Evolutionary conservation across 2,113 vertebrate genomes (phyloP), one percentile per base, ranked within the genome.

Genomic region (Crotalus helleri): DNA sequence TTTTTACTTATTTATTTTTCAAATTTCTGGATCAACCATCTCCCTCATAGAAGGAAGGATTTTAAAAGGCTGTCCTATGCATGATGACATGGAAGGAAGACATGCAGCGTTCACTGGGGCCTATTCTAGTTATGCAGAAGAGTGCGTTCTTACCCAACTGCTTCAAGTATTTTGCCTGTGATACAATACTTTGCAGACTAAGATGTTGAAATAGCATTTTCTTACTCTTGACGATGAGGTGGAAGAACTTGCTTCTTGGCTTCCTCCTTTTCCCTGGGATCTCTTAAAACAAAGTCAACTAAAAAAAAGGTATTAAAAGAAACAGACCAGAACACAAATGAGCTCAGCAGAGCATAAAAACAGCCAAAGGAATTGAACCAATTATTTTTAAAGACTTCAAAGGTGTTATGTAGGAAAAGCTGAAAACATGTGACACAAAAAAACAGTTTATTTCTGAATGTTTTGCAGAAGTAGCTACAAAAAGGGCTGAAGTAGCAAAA

Each of bases 261-360:
- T 57, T 97, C 96, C 0, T 98, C 97, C 93, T 96, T 97, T 94
- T 97, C 97, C 91, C 96, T 97, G 24, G 97, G 96, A 91, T 98
- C 98, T 94, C 96, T 97, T 87, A 98, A 97, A 94, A 98, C 98
- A 96, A 98, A 99, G 93, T 98, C 98, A 97, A 99, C 99, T 99
- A 96, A 90, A 98, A 97, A 97, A 91, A 95, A 95, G 89, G 23
- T 49, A 69, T 89, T 4, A 74, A 69, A 87, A 89, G 0, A 17
- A 85, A 91, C 49, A 19, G 44, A 88, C 11, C 39, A 92, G 58
- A 93, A 93, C 11, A 57, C 90, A 95, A 95, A 69, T 90, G 88
- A 95, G 11, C 3, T 93, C 85, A 93, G 54, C 0, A 0, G 93
- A 93, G 23, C 12, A 3, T 39, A 81, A 24, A 69, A 92, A 33